Percentiles rank a stretch among this genome's conserved stretches.
phyloP scores from a whole-genome alignment of 2,888 invertebrate species.

The Lobophora halterata region DNA sequence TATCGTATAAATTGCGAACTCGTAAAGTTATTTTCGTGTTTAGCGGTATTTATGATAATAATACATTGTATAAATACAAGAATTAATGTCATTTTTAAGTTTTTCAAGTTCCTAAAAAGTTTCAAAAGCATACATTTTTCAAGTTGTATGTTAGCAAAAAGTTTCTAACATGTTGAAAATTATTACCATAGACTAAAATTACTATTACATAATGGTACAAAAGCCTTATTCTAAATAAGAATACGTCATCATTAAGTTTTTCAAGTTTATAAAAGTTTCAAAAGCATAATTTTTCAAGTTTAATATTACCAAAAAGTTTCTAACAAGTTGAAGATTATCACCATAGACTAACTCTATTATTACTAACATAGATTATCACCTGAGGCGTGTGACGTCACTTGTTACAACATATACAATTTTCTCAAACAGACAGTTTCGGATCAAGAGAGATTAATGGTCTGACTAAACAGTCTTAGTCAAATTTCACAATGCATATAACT shows the following conservation, averaged over 20 bases:
- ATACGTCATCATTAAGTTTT: no score
- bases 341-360: no score
- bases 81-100: no score
- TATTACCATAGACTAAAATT: no score
- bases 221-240: no score
- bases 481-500: constrained; percentile 62
- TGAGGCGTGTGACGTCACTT: constrained; percentile 44
- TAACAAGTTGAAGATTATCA: constrained; percentile 31
- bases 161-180: no score
- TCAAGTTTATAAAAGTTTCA: no score
- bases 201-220: no score
- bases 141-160: no score
- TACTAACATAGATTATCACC: constrained; percentile 47
- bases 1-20: constrained; percentile 10
- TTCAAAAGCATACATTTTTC: no score
- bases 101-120: no score
- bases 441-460: constrained; percentile 64
- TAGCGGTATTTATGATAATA: constrained; percentile 56
- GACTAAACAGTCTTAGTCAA: constrained; percentile 56
- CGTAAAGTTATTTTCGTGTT: constrained; percentile 16
- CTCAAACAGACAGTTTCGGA: constrained; percentile 64
- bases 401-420: constrained; percentile 52
- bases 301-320: constrained; percentile 20
- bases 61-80: constrained; percentile 48
- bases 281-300: neutral